Evolutionary conservation across 2,113 vertebrate genomes (phyloP).

Genomic region (Henicopernis longicauda): DNA sequence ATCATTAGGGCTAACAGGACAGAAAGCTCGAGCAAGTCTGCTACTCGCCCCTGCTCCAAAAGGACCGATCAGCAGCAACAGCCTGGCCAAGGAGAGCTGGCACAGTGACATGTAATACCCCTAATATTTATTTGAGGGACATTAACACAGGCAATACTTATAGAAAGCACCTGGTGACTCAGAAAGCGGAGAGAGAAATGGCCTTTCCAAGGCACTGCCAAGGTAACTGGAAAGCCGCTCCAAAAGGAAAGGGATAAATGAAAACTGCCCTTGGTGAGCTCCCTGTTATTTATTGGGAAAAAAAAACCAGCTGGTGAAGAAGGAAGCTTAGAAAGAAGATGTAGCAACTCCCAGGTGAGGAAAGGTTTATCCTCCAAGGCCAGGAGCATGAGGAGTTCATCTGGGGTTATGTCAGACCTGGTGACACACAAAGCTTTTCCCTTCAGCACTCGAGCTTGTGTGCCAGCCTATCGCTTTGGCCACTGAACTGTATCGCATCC

Average conservation of each 20-base stretch:
- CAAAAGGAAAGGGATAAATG: neutral
- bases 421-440: neutral
- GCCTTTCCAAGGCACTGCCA: neutral
- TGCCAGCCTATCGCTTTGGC: neutral
- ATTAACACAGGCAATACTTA: neutral
- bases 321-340: neutral
- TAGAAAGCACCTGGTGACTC: neutral
- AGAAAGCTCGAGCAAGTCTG: neutral
- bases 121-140: neutral
- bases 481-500: neutral
- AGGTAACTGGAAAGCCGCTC: neutral
- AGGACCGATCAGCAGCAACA: fast-evolving
- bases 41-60: fast-evolving
- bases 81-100: neutral
- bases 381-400: neutral
- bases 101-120: neutral
- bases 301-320: neutral
- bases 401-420: neutral
- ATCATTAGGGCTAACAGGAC: neutral
- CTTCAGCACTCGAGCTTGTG: fast-evolving
- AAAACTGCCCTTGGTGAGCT: neutral
- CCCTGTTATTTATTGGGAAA: neutral
- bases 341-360: neutral
- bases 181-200: neutral
- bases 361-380: neutral